Base-by-base conservation (phyloP, 92 coral and sea anemone genomes). In the Scolanthus callimorphus region DNA sequence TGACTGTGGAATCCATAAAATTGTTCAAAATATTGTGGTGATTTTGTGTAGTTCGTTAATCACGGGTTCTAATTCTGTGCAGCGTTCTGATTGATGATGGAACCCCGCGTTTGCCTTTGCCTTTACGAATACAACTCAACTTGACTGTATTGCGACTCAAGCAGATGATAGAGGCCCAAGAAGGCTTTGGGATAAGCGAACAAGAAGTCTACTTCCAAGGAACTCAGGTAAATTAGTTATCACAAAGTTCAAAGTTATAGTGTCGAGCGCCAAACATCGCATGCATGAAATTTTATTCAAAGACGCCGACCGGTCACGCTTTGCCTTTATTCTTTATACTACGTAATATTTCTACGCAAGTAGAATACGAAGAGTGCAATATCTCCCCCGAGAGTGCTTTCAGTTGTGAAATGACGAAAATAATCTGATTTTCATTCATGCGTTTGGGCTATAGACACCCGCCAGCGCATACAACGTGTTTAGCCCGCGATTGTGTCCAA, bases 71-170 rank as follows among this genome's bases (percentile, higher is more conserved):
- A n/a, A 54, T 76, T 29, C 50, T 67, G 31, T 46, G 29, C 47
- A 92, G 98, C 28, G 89, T 92, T 69, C 85, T 88, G 13, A 81
- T 92, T 51, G 98, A 92, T 51, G 98, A 92, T 66, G 98, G 98
- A 71, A 92, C 98, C 74, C 98, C 98, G 26, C 78, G 98, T 20
- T 76, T 80, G 13, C 96, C 98, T 26, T 55, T 92, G 30, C 82
- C 96, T 64, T 82, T 92, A 79, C 96, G 98, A 46, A 86, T 92
- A 39, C 96, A 85, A 49, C 82, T 89, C 10, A 86, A 90, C 19
- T 63, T 80, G 43, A 92, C 84, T 20, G 98, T 81, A 26, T 57
- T 83, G 30, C 73, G 98, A 13, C 81, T 92, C 43, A 92, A 92
- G 72, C 96, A 92, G 62, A 88, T 92, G 85, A 83, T 92, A 27